Conservation (phyloP, 2,888 invertebrate genomes). For the Salticus scenicus region DNA sequence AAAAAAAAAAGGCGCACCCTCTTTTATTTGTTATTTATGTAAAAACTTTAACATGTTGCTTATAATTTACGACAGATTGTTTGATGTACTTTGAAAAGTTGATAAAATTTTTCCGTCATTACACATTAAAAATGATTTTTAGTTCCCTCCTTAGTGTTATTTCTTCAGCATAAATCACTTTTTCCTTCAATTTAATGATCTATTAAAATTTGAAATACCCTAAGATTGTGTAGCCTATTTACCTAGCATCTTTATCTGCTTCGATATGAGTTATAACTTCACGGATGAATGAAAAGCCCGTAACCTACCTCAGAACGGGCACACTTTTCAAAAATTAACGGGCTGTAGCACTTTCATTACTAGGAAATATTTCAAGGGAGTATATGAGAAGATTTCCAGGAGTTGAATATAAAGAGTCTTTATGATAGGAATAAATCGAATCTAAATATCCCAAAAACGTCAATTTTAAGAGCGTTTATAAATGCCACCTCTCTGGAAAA, state of each 20-base stretch:
- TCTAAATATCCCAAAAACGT: background rate
- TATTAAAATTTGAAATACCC: background rate
- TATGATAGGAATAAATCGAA: background rate
- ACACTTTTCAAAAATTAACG: background rate
- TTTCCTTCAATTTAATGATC: background rate
- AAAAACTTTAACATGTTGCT: no score
- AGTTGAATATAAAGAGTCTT: background rate
- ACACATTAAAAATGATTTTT: no score
- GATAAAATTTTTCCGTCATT: no score
- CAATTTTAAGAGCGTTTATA: background rate
- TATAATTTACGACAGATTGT: no score
- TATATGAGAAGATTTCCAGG: background rate
- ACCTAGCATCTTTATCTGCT: no score
- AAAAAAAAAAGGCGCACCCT: no score
- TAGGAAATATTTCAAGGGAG: background rate
- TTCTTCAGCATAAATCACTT: no score
- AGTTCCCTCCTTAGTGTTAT: no score
- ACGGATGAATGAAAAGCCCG: background rate
- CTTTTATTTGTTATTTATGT: no score
- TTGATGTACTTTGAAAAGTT: no score
- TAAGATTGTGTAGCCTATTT: no score
- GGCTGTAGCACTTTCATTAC: background rate
- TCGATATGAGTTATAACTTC: background rate
- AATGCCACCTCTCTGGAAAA: background rate
- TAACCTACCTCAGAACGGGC: background rate